Evolutionary conservation across 2,113 vertebrate genomes (phyloP), one percentile per base, ranked within the genome.

Genomic region (Engystomops pustulosus): DNA sequence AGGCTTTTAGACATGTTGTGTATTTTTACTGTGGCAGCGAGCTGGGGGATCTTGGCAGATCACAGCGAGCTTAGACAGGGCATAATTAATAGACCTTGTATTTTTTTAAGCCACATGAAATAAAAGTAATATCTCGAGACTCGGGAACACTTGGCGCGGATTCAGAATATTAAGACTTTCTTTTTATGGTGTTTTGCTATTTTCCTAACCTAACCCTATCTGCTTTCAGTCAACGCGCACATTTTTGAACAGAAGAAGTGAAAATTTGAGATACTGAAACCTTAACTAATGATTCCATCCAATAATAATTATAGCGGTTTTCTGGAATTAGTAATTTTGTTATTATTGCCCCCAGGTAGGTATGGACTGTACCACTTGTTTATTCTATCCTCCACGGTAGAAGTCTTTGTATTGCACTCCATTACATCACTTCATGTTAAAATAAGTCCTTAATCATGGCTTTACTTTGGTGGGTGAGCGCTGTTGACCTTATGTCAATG

Each of bases 1-100:
- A 76, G 17, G 27, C 72, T 76, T 74, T 74, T 49, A 74, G 71
- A 74, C 71, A 76, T 32, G 45, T 49, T 76, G 72, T 76, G 72
- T 76, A 76, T 76, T 53, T 51, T 32, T 76, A 53, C 72, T 53
- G 47, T 53, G 72, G 72, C 72, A 76, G 72, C 72, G 4, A 49
- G 72, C 72, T 76, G 72, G 72, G 72, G 45, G 72, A 51, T 76
- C 72, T 51, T 76, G 72, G 72, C 72, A 76, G 27, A 53, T 47
- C 27, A 20, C 18, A n/a, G 27, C 0, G 72, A 34, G 47, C 27
- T 34, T 18, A 49, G 47, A 51, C 47, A 76, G 47, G 9, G 47
- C 47, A 53, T 76, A 34, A 76, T 76, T 76, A 51, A 76, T 76
- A 34, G 72, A 51, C 17, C 20, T 44, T 18, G 44, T 47, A 20